These are phyloP conservation scores for Ceryle rudis DNA, from an alignment of 2,797 vertebrate genomes.

Conservation along the genomic window DNA sequence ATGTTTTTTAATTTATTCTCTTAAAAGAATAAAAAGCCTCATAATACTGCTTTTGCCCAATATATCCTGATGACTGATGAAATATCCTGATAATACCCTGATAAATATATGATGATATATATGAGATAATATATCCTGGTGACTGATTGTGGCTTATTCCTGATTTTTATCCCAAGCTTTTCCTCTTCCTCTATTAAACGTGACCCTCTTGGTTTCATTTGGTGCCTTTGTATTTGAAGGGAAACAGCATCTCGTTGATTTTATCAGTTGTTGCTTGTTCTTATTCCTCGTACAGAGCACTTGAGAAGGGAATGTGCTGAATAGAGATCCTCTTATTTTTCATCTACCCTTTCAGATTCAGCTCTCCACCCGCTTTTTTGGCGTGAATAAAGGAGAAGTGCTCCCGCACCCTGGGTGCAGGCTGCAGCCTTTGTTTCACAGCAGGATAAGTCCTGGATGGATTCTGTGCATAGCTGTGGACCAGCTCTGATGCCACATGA, in stretches of 20 bases:
- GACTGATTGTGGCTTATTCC: neutral
- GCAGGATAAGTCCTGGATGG: neutral
- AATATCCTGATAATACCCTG: too few relatives aligned
- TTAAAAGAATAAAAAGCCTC: neutral
- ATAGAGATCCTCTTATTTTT: rapidly evolving
- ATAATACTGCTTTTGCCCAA: neutral
- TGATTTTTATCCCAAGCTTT: conserved; percentile 29
- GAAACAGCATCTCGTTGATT: neutral
- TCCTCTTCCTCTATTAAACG: neutral
- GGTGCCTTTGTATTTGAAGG: neutral
- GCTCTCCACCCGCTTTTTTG: rapidly evolving
- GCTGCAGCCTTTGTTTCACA: neutral
- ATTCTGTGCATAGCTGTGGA: neutral
- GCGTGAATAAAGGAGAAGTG: neutral
- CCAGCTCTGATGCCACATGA: neutral
- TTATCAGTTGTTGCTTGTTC: neutral
- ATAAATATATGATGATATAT: too few relatives aligned
- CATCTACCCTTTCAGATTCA: neutral
- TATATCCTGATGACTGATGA: neutral
- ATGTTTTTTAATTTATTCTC: neutral
- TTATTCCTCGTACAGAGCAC: neutral
- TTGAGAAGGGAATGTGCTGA: neutral
- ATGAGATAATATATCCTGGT: too few relatives aligned
- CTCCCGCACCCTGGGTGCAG: rapidly evolving
- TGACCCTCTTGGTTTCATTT: conserved; percentile 15